Evolutionary conservation across 2,113 vertebrate species (phyloP).

Genomic region (Nycticryphes semicollaris): DNA sequence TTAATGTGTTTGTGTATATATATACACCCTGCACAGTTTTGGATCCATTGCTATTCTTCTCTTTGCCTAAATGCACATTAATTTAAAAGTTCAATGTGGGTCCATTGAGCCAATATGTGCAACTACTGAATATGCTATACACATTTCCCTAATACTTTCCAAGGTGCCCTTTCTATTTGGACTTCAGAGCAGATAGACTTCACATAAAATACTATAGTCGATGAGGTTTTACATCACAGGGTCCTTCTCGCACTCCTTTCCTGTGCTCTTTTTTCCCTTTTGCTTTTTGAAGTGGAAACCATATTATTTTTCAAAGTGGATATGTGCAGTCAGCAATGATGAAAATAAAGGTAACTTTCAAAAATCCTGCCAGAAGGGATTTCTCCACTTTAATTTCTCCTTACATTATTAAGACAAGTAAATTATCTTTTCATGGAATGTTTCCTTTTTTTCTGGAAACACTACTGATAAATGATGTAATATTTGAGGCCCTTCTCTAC

Average conservation of each 20-base stretch:
- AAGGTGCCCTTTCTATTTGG: neutral
- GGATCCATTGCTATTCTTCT: neutral
- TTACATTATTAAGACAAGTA: conserved; percentile 65
- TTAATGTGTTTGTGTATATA: neutral
- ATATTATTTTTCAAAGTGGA: conserved; percentile 38
- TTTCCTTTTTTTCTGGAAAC: conserved; percentile 57
- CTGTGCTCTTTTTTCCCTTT: neutral
- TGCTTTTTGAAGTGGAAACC: conserved; percentile 46
- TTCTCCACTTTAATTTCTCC: conserved; percentile 61
- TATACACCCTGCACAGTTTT: neutral
- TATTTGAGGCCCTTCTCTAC: conserved; percentile 7
- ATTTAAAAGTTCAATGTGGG: neutral
- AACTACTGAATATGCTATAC: conserved; percentile 19
- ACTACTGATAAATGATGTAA: conserved; percentile 47
- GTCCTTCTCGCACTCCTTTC: neutral
- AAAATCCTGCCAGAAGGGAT: conserved; percentile 61
- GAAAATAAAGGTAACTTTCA: conserved; percentile 46
- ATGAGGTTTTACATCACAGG: conserved; percentile 20
- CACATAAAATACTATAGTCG: neutral
- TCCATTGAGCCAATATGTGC: neutral
- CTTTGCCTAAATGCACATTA: neutral
- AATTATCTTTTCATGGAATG: conserved; percentile 72
- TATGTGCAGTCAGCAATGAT: neutral
- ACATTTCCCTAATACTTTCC: conserved; percentile 23
- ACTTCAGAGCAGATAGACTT: conserved; percentile 44